Percentiles rank a stretch among this genome's conserved stretches.
phyloP scores from a whole-genome alignment of 2,113 vertebrate genomes.

The Pseudorhombus dupliciocellatus region DNA sequence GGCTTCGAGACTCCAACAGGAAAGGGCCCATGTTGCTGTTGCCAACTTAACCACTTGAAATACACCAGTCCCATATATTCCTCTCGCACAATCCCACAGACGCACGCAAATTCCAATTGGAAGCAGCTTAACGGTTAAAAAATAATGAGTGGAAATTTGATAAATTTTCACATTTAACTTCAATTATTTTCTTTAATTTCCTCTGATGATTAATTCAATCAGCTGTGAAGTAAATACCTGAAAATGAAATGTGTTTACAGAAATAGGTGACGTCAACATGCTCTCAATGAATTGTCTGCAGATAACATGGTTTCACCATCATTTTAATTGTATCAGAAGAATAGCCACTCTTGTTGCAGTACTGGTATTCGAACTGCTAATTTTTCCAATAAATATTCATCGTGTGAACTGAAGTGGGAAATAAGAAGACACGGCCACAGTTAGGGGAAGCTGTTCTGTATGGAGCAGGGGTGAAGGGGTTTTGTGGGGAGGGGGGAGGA shows the following conservation, averaged over 20 bases:
- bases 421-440: conserved; percentile 39
- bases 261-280: conserved; percentile 8
- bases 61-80: neutral
- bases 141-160: neutral
- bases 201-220: neutral
- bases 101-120: neutral
- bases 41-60: neutral
- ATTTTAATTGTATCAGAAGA: neutral
- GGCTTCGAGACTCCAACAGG: neutral
- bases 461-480: conserved; percentile 1
- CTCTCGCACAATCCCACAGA: neutral
- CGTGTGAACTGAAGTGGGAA: conserved; percentile 48
- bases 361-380: neutral
- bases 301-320: neutral
- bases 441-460: conserved; percentile 23
- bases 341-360: neutral
- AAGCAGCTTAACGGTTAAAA: no score
- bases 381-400: conserved; percentile 57
- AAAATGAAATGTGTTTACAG: neutral
- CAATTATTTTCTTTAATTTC: neutral
- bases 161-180: neutral
- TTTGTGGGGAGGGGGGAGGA: conserved; percentile 16
- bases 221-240: no score
- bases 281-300: conserved; percentile 11
- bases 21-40: neutral